phyloP scores from a whole-genome alignment of 2,888 invertebrate genomes.

The Polydrusus pterygomalis region DNA sequence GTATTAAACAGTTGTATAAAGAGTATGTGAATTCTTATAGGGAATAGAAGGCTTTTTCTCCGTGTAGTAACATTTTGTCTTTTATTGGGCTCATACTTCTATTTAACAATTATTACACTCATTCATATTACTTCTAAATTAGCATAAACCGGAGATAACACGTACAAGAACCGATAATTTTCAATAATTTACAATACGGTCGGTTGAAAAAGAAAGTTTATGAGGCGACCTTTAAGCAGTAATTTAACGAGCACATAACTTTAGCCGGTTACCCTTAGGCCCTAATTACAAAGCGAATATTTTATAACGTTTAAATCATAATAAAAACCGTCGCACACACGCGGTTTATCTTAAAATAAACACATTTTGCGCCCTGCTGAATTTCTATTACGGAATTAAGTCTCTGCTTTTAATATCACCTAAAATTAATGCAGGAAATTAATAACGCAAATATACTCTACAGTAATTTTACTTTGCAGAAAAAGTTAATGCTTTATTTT shows the following conservation, averaged over 20 bases:
- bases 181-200: constrained; percentile 12
- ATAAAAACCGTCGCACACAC: constrained; percentile 54
- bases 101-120: no score
- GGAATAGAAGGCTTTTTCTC: no score
- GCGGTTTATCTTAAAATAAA: constrained; percentile 58
- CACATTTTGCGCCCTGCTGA: constrained; percentile 58
- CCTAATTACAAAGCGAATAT: constrained; percentile 51
- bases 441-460: constrained; percentile 40
- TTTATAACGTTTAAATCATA: constrained; percentile 53
- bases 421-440: constrained; percentile 44
- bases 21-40: no score
- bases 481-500: constrained; percentile 4
- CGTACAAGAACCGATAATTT: constrained; percentile 34
- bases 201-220: constrained; percentile 36
- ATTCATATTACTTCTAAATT: not conserved
- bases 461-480: not conserved
- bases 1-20: no score
- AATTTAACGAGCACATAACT: constrained; percentile 45
- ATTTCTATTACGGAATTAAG: constrained; percentile 60
- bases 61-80: no score
- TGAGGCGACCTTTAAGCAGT: constrained; percentile 41
- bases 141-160: not conserved
- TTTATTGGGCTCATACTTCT: no score
- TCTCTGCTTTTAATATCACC: constrained; percentile 53
- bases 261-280: constrained; percentile 38